A percentile compares a stretch with the other conserved stretches of the same genome.
phyloP scores from a whole-genome alignment of 2,888 invertebrate genomes.

The Seira ritae region DNA sequence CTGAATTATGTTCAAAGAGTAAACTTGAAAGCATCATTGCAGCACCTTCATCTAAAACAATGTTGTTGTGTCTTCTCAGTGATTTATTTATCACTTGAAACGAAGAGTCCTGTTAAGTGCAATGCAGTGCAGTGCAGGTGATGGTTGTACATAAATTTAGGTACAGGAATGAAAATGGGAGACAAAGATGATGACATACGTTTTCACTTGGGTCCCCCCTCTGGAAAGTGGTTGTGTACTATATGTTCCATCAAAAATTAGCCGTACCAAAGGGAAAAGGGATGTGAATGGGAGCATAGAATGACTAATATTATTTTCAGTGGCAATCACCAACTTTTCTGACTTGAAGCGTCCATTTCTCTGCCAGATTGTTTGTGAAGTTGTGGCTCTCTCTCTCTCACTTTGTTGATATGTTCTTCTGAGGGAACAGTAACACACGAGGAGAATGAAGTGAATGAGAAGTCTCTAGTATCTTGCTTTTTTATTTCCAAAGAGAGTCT shows the following conservation, averaged over 20 bases:
- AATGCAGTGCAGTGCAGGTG: no score
- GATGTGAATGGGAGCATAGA: background rate
- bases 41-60: no score
- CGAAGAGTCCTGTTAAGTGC: no score
- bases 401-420: background rate
- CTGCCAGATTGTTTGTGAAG: background rate
- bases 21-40: no score
- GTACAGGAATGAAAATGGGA: background rate
- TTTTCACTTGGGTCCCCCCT: background rate
- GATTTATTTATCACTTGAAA: no score
- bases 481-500: background rate
- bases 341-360: conserved; percentile 11
- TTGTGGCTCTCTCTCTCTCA: no score
- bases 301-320: conserved; percentile 15
- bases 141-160: background rate
- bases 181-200: background rate
- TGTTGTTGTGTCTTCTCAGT: no score
- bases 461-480: background rate
- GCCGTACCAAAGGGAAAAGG: background rate
- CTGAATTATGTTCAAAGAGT: no score
- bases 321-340: conserved; percentile 6
- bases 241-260: background rate
- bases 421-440: no score
- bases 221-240: background rate
- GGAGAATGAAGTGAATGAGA: background rate